Evolutionary conservation across 2,888 invertebrate genomes (phyloP).

Genomic region (Pyrocoelia pectoralis): DNA sequence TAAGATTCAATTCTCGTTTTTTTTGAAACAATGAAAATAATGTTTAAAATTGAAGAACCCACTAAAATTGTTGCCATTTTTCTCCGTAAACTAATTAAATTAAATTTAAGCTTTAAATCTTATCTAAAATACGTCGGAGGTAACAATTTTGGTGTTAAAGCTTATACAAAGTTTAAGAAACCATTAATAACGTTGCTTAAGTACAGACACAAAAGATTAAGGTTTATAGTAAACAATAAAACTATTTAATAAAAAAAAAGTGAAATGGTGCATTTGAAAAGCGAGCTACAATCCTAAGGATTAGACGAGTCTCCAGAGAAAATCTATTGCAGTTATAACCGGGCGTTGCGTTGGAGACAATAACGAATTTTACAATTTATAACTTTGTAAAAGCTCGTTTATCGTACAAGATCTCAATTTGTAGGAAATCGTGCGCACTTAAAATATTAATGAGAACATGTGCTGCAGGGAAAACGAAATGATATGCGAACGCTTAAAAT

Average conservation of each 20-base stretch:
- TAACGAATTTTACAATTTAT: conserved; percentile 3
- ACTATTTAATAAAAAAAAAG: background rate
- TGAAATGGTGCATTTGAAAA: background rate
- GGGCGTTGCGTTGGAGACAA: conserved; percentile 8
- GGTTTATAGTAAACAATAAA: background rate
- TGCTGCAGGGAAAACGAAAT: conserved; percentile 11
- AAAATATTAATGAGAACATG: conserved; percentile 18
- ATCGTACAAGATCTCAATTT: conserved; percentile 23
- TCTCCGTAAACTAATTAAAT: no score
- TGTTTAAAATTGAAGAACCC: no score
- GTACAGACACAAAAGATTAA: background rate
- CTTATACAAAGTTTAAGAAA: background rate
- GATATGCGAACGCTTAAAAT: conserved; percentile 22
- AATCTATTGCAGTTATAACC: background rate
- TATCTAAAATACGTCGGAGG: background rate
- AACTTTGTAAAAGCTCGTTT: conserved; percentile 19
- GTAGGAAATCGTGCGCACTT: conserved; percentile 17
- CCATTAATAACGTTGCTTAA: background rate
- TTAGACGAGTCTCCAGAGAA: background rate
- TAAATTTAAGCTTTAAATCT: background rate
- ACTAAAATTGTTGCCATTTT: no score
- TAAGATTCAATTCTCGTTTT: no score
- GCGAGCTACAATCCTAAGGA: background rate
- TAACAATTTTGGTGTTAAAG: background rate
- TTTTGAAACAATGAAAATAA: no score